These are phyloP conservation scores for Carpatolechia fugitivella DNA, from an alignment of 2,888 invertebrate species.

Conservation along the genomic window DNA sequence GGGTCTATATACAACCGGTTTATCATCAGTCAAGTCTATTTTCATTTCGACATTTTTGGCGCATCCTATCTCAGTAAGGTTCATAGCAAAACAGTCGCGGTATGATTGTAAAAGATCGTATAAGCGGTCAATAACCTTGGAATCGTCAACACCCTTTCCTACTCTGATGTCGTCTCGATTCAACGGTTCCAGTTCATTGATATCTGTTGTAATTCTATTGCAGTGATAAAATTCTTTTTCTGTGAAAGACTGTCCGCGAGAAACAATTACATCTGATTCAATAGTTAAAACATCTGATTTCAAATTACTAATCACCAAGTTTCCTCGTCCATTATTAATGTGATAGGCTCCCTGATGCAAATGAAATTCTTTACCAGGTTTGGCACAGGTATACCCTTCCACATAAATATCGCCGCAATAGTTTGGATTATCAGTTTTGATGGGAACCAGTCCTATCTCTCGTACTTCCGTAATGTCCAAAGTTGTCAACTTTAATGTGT, in stretches of 20 bases:
- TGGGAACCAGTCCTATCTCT: slow-evolving; percentile 1
- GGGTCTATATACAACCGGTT: slow-evolving; percentile 26
- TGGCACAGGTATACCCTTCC: slow-evolving; percentile 17
- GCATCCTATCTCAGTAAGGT: slow-evolving; percentile 23
- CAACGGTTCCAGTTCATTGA: slow-evolving; percentile 6
- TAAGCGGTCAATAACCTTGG: slow-evolving; percentile 14
- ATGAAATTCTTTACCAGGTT: slow-evolving; percentile 20
- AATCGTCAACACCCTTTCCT: slow-evolving; percentile 15
- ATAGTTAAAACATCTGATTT: not conserved
- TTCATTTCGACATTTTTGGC: slow-evolving; percentile 19
- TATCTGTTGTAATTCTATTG: slow-evolving; percentile 14
- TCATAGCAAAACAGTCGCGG: slow-evolving; percentile 5
- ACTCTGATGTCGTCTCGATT: slow-evolving; percentile 15
- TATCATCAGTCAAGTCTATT: slow-evolving; percentile 24
- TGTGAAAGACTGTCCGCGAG: not conserved
- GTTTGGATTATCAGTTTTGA: not conserved
- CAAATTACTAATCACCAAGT: not conserved
- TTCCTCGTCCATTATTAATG: not conserved
- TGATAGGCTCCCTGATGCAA: not conserved
- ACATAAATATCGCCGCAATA: slow-evolving; percentile 20
- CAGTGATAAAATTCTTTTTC: slow-evolving; percentile 9
- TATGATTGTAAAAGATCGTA: not conserved
- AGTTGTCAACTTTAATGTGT: not conserved
- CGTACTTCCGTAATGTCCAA: not conserved
- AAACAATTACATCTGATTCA: not conserved